Base-by-base conservation (phyloP, 2,888 invertebrate genomes). In the Spialia ferax region DNA sequence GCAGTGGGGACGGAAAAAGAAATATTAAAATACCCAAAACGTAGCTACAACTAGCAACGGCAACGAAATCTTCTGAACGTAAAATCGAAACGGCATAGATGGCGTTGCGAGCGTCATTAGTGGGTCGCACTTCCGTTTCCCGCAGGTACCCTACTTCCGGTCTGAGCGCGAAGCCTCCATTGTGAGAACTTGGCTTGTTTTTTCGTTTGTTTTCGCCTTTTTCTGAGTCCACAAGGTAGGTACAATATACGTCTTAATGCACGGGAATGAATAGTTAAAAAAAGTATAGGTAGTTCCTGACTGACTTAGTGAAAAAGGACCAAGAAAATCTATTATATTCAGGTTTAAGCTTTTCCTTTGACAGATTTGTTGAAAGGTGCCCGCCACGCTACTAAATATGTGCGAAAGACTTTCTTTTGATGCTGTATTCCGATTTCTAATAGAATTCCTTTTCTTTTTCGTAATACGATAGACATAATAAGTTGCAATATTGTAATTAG, bases 51-150 rank as follows among this genome's bases (percentile, higher is more conserved):
- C 20, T 7, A 50, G 48, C 20, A 20, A 13, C 13, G 20, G 23
- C 50, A 6, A 56, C 45, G 6, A 32, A 57, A 56, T 60, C 60
- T 66, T 61, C 61, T 67, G 48, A 29, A 59, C 61, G 45, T 42
- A 48, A 67, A 67, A 67, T 67, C 67, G 61, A 61, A 67, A 61
- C 57, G 55, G 59, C 74, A 75, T 82, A 85, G 86, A 81, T 82
- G 84, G 81, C 83, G 81, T 80, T 80, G 69, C 69, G 63, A 76
- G 75, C 82, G 81, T 84, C 85, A 85, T 87, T 86, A 86, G 84
- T 79, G 82, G 81, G 81, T 78, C 80, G 80, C 81, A 79, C 80
- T 78, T 82, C 84, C 82, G 79, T 64, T 78, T 84, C 86, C 84
- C 80, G 71, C 69, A 63, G 71, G 71, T 69, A 65, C 69, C 66